A percentile compares a stretch with the other conserved stretches of the same genome.
These are phyloP conservation scores for Ctenopoma multispine DNA, from an alignment of 2,797 vertebrate genomes.

Conservation along the genomic window DNA sequence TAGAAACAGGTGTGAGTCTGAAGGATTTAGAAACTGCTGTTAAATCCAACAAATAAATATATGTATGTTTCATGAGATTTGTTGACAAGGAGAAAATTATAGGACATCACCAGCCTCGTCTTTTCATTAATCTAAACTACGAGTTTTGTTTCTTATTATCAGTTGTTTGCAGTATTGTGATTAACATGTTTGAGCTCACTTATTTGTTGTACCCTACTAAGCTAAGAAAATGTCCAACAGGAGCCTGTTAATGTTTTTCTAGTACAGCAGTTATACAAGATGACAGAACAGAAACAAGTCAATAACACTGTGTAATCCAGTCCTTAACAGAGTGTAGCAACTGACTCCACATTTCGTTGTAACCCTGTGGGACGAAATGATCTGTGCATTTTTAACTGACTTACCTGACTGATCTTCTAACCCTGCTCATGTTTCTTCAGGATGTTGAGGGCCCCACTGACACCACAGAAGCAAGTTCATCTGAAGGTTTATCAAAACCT, in stretches of 20 bases:
- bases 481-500: conserved; percentile 66
- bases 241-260: neutral
- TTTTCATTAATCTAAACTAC: neutral
- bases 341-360: neutral
- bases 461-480: conserved; percentile 56
- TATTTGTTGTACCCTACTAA: neutral
- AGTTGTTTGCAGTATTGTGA: neutral
- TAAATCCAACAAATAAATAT: no score
- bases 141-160: neutral
- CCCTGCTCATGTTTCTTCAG: conserved; percentile 77
- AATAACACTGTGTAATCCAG: conserved; percentile 39
- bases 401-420: conserved; percentile 64
- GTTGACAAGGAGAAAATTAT: no score
- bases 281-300: neutral
- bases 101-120: neutral
- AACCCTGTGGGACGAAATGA: conserved; percentile 21
- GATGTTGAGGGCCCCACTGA: conserved; percentile 58
- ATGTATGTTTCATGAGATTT: no score
- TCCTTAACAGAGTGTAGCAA: conserved; percentile 45
- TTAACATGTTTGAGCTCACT: no score
- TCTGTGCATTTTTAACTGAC: conserved; percentile 23
- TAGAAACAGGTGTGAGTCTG: no score
- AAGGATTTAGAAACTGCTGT: no score
- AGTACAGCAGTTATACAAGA: neutral
- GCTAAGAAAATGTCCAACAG: neutral